phyloP scores from a whole-genome alignment of 2,113 vertebrate species.

The Alexandromys fortis region DNA sequence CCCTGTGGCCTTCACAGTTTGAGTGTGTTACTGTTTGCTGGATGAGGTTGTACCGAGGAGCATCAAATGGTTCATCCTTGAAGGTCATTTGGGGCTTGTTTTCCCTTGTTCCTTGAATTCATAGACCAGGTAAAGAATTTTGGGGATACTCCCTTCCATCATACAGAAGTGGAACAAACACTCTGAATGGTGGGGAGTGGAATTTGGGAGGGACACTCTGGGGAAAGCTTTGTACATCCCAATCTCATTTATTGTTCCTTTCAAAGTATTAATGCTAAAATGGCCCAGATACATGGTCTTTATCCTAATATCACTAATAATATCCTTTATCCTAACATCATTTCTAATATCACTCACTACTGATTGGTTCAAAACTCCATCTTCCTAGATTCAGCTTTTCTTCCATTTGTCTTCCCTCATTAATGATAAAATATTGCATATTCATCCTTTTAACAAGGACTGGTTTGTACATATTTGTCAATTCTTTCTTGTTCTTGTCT shows the following conservation, averaged over 20 bases:
- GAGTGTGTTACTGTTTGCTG: background rate
- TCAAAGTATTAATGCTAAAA: background rate
- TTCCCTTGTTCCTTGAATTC: background rate
- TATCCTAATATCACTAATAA: background rate
- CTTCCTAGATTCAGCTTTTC: background rate
- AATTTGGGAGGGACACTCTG: background rate
- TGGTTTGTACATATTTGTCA: background rate
- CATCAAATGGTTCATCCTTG: no score
- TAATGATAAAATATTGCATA: slow-evolving; percentile 11
- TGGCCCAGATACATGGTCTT: background rate
- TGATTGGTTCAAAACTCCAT: slow-evolving; percentile 8
- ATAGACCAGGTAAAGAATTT: background rate
- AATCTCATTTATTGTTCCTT: background rate
- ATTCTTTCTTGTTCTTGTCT: background rate
- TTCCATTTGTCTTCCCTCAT: background rate
- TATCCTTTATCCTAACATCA: no score
- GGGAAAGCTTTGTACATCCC: background rate
- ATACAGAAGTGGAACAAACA: background rate
- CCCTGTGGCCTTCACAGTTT: background rate
- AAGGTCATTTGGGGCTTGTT: background rate
- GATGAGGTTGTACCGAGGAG: background rate
- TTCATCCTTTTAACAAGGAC: slow-evolving; percentile 9
- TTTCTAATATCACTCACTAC: background rate
- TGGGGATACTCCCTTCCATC: background rate
- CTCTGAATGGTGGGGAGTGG: background rate